These are phyloP conservation scores for Sandelia bainsii DNA, from an alignment of 2,797 vertebrate species.

Conservation along the genomic window DNA sequence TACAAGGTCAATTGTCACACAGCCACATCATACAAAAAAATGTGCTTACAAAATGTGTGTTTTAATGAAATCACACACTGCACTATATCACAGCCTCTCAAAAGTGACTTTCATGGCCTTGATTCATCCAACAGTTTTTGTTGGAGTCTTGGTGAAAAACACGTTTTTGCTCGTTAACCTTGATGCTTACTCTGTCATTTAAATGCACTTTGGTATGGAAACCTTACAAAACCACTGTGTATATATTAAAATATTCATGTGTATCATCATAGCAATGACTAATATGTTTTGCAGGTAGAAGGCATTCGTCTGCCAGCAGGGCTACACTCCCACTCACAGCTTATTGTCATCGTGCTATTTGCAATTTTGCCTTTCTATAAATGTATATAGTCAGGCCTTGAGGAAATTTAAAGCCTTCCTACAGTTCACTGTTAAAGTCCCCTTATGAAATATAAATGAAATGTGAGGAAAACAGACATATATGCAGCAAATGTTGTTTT, in stretches of 20 bases:
- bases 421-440: conserved; percentile 3
- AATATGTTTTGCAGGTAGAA: conserved; percentile 38
- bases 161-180: background rate
- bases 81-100: background rate
- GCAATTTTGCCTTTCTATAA: conserved; percentile 35
- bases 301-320: conserved; percentile 41
- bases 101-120: background rate
- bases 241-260: conserved; percentile 19
- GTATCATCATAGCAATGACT: conserved; percentile 30
- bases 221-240: background rate
- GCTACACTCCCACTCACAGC: conserved; percentile 28
- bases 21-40: background rate
- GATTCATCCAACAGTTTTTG: background rate
- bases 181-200: conserved; percentile 15
- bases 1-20: background rate
- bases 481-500: too few relatives aligned
- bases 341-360: conserved; percentile 28
- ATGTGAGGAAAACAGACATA: too few relatives aligned
- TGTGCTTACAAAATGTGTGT: too few relatives aligned
- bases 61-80: too few relatives aligned
- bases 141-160: background rate
- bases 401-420: conserved; percentile 6
- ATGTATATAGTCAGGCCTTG: conserved; percentile 28
- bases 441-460: background rate
- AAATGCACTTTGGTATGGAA: background rate